A percentile compares a stretch with the other conserved stretches of the same genome.
Evolutionary conservation across 2,888 invertebrate genomes (phyloP).

Genomic region (Perizoma affinitatum): DNA sequence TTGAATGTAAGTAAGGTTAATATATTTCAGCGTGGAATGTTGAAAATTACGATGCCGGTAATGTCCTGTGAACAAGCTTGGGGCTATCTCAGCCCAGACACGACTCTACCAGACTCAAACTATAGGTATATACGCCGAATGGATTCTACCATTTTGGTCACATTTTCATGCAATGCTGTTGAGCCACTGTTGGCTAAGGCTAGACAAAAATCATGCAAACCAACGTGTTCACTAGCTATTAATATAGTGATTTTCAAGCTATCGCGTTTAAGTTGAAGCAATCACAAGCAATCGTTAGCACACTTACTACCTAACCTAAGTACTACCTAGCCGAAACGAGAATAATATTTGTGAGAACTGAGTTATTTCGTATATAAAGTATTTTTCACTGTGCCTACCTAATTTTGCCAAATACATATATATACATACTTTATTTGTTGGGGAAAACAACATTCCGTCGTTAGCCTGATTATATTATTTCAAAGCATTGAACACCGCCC

Average conservation of each 20-base stretch:
- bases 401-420: not conserved
- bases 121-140: not conserved
- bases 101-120: constrained; percentile 11
- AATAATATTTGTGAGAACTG: too few species aligned
- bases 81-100: constrained; percentile 13
- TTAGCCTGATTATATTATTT: constrained; percentile 17
- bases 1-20: constrained; percentile 4
- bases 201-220: too few species aligned
- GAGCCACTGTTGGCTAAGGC: too few species aligned
- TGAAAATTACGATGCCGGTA: constrained; percentile 23
- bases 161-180: not conserved
- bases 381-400: too few species aligned
- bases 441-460: not conserved
- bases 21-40: constrained; percentile 19
- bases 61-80: constrained; percentile 24
- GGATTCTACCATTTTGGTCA: not conserved
- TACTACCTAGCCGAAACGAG: too few species aligned
- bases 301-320: too few species aligned
- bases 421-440: not conserved
- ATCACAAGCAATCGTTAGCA: too few species aligned
- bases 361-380: too few species aligned
- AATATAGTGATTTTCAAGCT: too few species aligned
- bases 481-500: constrained; percentile 12
- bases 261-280: too few species aligned
- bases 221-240: too few species aligned